phyloP scores from a whole-genome alignment of 2,888 invertebrate species.

The Troglohyphantes excavatus region DNA sequence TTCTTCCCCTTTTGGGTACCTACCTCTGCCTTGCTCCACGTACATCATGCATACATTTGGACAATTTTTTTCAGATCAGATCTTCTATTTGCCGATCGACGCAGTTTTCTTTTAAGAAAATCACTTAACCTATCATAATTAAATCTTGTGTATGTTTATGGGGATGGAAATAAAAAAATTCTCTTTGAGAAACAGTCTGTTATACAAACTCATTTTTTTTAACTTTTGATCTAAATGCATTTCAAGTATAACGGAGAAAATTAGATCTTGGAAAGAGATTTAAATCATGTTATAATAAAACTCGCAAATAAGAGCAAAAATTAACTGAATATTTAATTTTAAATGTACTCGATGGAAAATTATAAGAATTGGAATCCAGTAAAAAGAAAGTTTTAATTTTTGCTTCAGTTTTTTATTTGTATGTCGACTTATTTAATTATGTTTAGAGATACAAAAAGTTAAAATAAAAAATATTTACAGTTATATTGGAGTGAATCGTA shows the following conservation, averaged over 20 bases:
- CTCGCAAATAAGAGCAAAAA: too few species aligned
- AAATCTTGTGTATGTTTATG: background rate
- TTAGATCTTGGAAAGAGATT: background rate
- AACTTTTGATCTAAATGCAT: background rate
- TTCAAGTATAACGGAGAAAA: background rate
- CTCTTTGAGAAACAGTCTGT: background rate
- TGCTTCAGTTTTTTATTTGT: too few species aligned
- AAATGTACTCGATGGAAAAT: too few species aligned
- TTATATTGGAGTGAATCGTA: too few species aligned
- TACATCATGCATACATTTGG: background rate
- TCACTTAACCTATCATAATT: conserved; percentile 3
- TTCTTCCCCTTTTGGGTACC: background rate
- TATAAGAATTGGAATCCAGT: too few species aligned
- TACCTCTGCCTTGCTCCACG: background rate
- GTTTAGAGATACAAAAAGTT: too few species aligned
- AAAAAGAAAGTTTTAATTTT: too few species aligned
- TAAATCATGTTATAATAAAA: too few species aligned
- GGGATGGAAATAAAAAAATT: background rate
- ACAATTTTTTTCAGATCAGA: background rate
- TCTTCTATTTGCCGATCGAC: background rate
- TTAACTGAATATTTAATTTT: too few species aligned
- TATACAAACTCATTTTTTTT: background rate
- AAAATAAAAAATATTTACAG: too few species aligned
- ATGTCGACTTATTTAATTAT: too few species aligned
- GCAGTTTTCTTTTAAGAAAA: background rate